Conservation (phyloP, 2,113 vertebrate genomes). For the Rhea pennata region DNA sequence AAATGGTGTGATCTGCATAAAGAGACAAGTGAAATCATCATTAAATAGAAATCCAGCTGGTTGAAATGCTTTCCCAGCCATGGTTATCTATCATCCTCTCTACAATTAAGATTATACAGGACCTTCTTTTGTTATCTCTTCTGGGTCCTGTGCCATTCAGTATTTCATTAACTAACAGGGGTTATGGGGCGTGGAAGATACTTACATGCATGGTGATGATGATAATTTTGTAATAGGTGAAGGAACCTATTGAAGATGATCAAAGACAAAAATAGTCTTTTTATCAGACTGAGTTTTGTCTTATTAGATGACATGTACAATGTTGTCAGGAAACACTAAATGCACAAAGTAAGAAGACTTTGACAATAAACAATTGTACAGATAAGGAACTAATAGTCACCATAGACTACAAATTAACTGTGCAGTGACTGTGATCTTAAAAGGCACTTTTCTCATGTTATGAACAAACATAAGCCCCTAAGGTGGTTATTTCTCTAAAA, state of each 20-base stretch:
- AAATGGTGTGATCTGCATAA: background rate
- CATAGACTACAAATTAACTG: background rate
- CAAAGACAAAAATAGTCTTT: background rate
- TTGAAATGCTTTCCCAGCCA: background rate
- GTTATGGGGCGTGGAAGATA: background rate
- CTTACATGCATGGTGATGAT: background rate
- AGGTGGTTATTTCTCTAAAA: background rate
- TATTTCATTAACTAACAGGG: background rate
- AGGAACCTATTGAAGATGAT: background rate
- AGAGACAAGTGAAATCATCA: background rate
- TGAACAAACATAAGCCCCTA: background rate
- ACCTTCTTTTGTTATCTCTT: background rate
- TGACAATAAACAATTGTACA: background rate
- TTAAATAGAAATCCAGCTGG: background rate
- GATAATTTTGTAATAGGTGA: background rate
- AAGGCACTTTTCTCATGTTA: fast-evolving
- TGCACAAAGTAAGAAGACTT: background rate
- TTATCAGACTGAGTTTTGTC: no score
- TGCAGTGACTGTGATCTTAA: background rate
- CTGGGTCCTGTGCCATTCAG: background rate
- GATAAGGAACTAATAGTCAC: background rate
- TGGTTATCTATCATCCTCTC: background rate
- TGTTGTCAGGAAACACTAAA: background rate
- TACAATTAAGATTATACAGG: background rate
- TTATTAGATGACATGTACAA: no score